Evolutionary conservation across 2,113 vertebrate species (phyloP).

Genomic region (Campylomormyrus numenius): DNA sequence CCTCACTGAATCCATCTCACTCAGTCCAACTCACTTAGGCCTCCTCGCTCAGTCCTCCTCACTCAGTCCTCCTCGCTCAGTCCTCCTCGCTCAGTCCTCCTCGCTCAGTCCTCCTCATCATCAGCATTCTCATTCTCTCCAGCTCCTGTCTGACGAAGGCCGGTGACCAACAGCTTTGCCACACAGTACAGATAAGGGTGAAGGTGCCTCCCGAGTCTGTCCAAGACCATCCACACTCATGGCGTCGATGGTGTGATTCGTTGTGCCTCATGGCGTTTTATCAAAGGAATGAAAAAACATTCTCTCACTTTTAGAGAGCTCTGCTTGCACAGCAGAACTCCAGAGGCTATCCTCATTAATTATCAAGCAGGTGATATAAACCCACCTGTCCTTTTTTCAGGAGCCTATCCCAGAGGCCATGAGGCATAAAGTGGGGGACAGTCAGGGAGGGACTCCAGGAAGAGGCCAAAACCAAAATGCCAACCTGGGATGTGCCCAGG

Average conservation of each 20-base stretch:
- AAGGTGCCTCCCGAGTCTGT: background rate
- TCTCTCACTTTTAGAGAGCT: background rate
- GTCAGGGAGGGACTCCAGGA: background rate
- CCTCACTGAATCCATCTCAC: background rate
- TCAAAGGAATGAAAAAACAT: background rate
- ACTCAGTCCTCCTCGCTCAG: background rate
- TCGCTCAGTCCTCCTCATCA: background rate
- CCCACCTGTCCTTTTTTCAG: background rate
- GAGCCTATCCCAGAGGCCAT: background rate
- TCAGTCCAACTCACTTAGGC: background rate
- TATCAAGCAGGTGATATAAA: background rate
- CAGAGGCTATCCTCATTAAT: background rate
- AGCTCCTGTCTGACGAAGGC: background rate
- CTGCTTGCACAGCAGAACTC: background rate
- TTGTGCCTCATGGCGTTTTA: background rate
- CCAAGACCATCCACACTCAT: background rate
- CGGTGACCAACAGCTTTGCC: background rate
- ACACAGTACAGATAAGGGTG: background rate
- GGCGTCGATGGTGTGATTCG: background rate
- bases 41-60: background rate
- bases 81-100: too few species aligned
- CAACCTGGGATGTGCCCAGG: background rate
- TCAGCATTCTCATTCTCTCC: constrained; percentile 5
- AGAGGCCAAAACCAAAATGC: background rate
- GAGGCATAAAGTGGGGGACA: background rate